Evolutionary conservation across 2,113 vertebrate species (phyloP).

Genomic region (Sturnus vulgaris): DNA sequence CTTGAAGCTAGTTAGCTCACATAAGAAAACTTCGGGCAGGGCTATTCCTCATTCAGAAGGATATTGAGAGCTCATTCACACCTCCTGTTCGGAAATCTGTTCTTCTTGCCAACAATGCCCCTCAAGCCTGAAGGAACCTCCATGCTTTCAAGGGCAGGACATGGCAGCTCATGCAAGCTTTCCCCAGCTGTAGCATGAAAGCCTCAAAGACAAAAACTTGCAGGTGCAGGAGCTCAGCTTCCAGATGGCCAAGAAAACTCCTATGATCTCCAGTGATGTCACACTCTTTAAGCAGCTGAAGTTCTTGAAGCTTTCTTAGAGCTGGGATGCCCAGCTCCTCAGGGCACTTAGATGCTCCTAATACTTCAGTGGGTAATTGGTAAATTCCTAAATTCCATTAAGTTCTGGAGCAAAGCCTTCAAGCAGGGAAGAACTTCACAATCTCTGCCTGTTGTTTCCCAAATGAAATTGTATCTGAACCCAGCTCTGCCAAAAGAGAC

Average conservation of each 20-base stretch:
- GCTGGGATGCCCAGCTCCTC: background rate
- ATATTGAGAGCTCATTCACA: conserved; percentile 21
- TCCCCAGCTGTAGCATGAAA: conserved; percentile 7
- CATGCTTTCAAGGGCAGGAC: background rate
- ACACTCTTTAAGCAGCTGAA: background rate
- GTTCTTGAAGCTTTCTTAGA: background rate
- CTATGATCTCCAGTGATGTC: background rate
- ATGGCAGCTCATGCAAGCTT: background rate
- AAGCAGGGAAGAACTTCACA: background rate
- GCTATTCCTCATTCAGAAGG: background rate
- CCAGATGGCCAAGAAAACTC: background rate
- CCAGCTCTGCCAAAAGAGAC: background rate
- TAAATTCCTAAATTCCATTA: background rate
- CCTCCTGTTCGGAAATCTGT: conserved; percentile 18
- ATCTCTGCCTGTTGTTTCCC: background rate
- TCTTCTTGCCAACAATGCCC: background rate
- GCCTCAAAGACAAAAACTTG: background rate
- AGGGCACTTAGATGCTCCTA: background rate
- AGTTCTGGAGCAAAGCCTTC: background rate
- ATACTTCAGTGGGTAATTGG: background rate
- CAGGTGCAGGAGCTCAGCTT: background rate
- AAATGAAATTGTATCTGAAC: conserved; percentile 8
- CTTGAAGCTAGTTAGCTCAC: background rate
- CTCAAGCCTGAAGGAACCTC: background rate
- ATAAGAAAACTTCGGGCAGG: background rate